phyloP scores from a whole-genome alignment of 2,113 vertebrate genomes.

The Ia io region DNA sequence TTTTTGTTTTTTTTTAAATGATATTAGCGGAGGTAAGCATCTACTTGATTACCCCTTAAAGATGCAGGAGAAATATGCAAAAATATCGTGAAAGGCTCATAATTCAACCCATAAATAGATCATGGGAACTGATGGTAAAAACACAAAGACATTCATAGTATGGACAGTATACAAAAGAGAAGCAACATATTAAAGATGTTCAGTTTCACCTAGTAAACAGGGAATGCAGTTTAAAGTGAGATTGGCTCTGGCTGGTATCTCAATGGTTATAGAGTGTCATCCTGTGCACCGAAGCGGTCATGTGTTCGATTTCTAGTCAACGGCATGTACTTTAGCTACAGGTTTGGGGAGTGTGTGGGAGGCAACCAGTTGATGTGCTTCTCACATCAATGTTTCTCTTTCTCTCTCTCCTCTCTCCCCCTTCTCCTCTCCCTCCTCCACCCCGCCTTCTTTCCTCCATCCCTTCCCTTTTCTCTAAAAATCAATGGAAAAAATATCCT shows the following conservation, averaged over 20 bases:
- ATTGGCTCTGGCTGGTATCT: not conserved
- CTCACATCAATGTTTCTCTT: not conserved
- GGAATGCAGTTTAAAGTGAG: not conserved
- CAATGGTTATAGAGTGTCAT: not conserved
- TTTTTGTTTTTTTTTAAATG: constrained; percentile 26
- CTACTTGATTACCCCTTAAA: not conserved
- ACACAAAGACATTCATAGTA: not conserved
- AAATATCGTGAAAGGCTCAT: not conserved
- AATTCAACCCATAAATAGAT: not conserved
- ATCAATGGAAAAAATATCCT: not conserved
- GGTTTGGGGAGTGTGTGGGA: not conserved
- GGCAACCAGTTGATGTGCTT: not conserved
- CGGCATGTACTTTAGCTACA: too few species aligned
- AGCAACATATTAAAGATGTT: not conserved
- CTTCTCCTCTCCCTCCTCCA: not conserved
- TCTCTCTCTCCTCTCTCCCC: not conserved
- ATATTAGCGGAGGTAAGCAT: not conserved
- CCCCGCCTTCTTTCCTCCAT: not conserved
- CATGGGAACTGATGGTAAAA: not conserved
- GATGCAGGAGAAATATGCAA: not conserved
- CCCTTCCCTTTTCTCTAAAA: not conserved
- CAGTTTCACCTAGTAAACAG: not conserved
- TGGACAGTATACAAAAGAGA: not conserved
- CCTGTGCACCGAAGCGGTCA: not conserved
- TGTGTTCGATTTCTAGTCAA: not conserved